Conservation (phyloP, 2,797 vertebrate species). For the Esox lucius region DNA sequence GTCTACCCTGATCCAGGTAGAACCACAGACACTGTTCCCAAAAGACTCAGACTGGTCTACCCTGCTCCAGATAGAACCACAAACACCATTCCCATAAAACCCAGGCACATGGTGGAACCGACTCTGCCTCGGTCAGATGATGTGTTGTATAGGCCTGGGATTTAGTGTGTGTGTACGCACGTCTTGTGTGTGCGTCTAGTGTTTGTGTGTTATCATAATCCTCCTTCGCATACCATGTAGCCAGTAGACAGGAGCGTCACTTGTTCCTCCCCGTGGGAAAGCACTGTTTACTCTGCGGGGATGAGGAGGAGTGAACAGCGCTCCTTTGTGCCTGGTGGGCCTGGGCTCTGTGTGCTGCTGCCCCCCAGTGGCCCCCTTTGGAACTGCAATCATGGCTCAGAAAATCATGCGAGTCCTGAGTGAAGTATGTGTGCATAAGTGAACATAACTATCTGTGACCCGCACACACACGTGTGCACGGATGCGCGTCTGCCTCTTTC, state of each 20-base stretch:
- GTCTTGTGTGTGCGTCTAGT: background rate
- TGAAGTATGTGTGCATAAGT: background rate
- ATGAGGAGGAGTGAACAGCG: background rate
- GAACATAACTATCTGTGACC: background rate
- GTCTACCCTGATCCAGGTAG: background rate
- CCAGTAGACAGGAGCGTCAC: background rate
- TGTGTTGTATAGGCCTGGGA: background rate
- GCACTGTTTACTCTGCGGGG: background rate
- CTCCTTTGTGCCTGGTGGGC: background rate
- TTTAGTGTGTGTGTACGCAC: background rate
- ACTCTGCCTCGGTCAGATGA: background rate
- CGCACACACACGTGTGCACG: no score
- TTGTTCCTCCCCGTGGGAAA: constrained; percentile 3
- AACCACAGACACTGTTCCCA: background rate
- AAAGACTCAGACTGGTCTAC: background rate
- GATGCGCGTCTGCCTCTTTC: background rate
- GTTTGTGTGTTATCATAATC: background rate
- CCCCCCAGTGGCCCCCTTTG: constrained; percentile 45
- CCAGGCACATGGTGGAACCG: background rate
- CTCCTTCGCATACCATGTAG: background rate
- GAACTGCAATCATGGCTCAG: background rate
- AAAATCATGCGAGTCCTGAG: background rate
- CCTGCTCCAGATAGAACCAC: background rate
- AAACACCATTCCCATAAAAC: background rate
- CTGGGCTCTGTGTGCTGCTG: constrained; percentile 39